Evolutionary conservation across 1,140 invertebrate genomes (phyloP).

Genomic region (Tachypleus tridentatus): DNA sequence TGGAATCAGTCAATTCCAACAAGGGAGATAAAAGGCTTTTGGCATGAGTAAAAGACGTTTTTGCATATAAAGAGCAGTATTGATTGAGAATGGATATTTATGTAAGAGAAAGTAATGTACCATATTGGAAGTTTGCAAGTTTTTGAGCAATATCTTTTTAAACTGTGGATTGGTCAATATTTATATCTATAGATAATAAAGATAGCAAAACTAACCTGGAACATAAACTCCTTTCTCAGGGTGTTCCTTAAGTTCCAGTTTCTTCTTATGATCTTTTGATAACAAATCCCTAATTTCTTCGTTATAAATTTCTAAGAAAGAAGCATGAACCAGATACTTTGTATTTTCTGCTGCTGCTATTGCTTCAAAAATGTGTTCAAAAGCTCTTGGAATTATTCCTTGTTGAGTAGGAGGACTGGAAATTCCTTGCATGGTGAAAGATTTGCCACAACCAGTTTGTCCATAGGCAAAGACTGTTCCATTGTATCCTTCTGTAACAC

Average conservation of each 20-base stretch:
- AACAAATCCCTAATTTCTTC: slow-evolving; percentile 70
- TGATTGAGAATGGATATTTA: too few relatives aligned
- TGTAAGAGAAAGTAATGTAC: too few relatives aligned
- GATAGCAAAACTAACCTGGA: slow-evolving; percentile 36
- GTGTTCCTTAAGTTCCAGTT: slow-evolving; percentile 65
- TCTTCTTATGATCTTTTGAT: slow-evolving; percentile 49
- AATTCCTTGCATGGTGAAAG: slow-evolving; percentile 67
- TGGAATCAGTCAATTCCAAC: too few relatives aligned
- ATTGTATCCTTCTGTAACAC: slow-evolving; percentile 75
- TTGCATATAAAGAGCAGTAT: too few relatives aligned
- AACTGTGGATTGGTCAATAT: too few relatives aligned
- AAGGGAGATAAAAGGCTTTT: too few relatives aligned
- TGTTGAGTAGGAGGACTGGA: slow-evolving; percentile 40
- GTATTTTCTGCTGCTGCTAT: slow-evolving; percentile 64
- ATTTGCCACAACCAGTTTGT: slow-evolving; percentile 67
- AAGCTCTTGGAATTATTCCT: slow-evolving; percentile 58
- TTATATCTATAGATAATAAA: too few relatives aligned
- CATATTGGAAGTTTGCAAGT: too few relatives aligned
- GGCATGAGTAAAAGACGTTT: too few relatives aligned
- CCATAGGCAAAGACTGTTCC: slow-evolving; percentile 82
- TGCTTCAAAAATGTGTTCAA: slow-evolving; percentile 72
- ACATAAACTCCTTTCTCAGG: slow-evolving; percentile 68
- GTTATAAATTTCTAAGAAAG: slow-evolving; percentile 89
- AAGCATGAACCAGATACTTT: slow-evolving; percentile 78
- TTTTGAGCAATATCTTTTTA: too few relatives aligned